Evolutionary conservation across 2,113 vertebrate species (phyloP), one percentile per base, ranked within the genome.

Genomic region (Candoia aspera): DNA sequence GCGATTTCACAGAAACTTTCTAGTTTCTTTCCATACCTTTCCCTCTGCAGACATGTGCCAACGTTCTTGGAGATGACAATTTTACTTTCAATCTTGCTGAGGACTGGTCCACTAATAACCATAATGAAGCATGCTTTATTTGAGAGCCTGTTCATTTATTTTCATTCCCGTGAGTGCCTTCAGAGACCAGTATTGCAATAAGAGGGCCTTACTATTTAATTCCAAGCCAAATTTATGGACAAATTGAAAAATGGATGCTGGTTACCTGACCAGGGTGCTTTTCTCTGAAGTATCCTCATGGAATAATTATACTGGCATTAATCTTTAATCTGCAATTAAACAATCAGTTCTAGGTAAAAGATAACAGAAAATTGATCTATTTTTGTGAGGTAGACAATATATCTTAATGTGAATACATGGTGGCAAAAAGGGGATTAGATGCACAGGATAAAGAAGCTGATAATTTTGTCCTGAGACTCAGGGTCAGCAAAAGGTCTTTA

Each of bases 51-150:
- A 95, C 94, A 96, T 86, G 94, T 97, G 96, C 95, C 96, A 97
- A 95, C 96, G 95, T 96, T 96, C 97, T 97, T 96, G 95, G 95
- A 95, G 95, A 49, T 49, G 49, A 96, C 94, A 97, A 97, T 97
- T 97, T 97, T 97, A 97, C 97, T 96, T 97, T 97, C 97, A 97
- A 94, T 97, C 94, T 97, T 96, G 95, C 95, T 93, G 93, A 88
- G 97, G 97, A 96, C 97, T 97, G 97, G 96, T 96, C 96, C 97
- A 97, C 97, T 99, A 98, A 99, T 98, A 98, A 97, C 96, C 96
- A 95, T 98, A 98, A 99, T 98, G 98, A 98, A 99, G 97, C 98
- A 98, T 98, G 98, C 97, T 98, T 98, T 98, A 97, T 98, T 97
- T 97, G 97, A 97, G 97, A 96, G 97, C 97, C 97, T 97, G 96